These are phyloP conservation scores for Spodoptera frugiperda DNA, from an alignment of 1,140 invertebrate genomes.

Conservation along the genomic window DNA sequence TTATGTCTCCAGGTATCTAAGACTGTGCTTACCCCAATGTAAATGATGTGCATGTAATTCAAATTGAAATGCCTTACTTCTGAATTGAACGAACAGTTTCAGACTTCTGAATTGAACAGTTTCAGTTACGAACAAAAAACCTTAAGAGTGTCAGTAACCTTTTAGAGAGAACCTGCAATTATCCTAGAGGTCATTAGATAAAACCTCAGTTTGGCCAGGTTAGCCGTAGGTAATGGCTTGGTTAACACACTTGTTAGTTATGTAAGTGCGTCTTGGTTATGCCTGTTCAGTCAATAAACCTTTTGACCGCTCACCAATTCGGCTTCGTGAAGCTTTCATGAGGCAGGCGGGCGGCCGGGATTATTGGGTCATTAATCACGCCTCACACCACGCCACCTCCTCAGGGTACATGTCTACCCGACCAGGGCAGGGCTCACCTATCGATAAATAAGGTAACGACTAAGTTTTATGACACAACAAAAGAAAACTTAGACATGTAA, in stretches of 20 bases:
- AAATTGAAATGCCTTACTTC: too few relatives aligned
- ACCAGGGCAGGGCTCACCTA: constrained; percentile 31
- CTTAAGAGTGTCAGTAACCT: too few relatives aligned
- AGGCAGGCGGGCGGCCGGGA: constrained; percentile 72
- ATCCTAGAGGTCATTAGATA: constrained; percentile 5
- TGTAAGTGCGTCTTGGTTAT: constrained; percentile 58
- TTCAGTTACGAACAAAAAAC: too few relatives aligned
- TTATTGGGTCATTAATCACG: constrained; percentile 85
- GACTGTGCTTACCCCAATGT: too few relatives aligned
- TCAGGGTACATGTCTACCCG: constrained; percentile 32
- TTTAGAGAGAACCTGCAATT: neutral
- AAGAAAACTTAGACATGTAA: neutral
- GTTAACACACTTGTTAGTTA: constrained; percentile 44
- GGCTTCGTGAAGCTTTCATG: constrained; percentile 83
- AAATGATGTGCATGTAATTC: too few relatives aligned
- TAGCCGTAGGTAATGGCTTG: constrained; percentile 19
- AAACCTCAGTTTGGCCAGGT: constrained; percentile 4
- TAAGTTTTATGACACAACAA: constrained; percentile 4
- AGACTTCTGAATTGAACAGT: too few relatives aligned
- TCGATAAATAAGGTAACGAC: constrained; percentile 31
- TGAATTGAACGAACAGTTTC: too few relatives aligned
- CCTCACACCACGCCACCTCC: constrained; percentile 57
- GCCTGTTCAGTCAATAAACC: constrained; percentile 79
- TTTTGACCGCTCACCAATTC: constrained; percentile 84
- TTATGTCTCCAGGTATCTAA: too few relatives aligned